phyloP scores from a whole-genome alignment of 2,797 vertebrate genomes.

The Coendou prehensilis region DNA sequence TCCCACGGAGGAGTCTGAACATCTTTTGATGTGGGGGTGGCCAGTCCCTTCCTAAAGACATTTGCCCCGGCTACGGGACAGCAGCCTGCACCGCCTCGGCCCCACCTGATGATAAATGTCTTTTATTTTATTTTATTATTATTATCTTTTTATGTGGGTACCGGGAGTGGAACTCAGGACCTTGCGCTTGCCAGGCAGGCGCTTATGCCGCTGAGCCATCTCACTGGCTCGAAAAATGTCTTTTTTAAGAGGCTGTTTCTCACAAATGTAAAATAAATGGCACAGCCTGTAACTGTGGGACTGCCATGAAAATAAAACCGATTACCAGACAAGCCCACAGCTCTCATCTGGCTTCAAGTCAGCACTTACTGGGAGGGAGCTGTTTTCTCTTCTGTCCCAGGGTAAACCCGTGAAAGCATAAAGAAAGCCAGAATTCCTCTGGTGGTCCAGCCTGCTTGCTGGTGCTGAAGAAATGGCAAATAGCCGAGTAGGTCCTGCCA shows the following conservation, averaged over 20 bases:
- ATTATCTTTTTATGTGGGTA: no score
- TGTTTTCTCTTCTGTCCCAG: constrained; percentile 55
- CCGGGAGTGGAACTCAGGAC: no score
- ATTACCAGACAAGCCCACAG: neutral
- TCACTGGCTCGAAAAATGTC: no score
- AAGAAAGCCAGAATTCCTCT: constrained; percentile 50
- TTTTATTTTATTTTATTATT: neutral
- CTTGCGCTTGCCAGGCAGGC: no score
- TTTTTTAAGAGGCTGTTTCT: constrained; percentile 53
- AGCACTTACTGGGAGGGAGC: constrained; percentile 21
- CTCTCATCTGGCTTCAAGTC: constrained; percentile 47
- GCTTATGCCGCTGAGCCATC: no score
- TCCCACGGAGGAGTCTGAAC: neutral
- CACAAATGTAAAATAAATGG: constrained; percentile 46
- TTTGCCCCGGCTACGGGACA: neutral
- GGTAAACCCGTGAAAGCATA: constrained; percentile 59
- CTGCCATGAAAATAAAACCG: constrained; percentile 24
- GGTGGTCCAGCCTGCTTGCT: neutral
- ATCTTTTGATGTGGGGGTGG: neutral
- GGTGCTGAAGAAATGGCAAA: constrained; percentile 53
- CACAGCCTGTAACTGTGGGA: neutral
- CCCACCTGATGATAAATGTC: neutral
- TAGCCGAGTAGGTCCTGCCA: neutral
- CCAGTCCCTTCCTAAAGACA: neutral
- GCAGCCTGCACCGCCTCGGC: neutral